Evolutionary conservation across 2,888 invertebrate species (phyloP).

Genomic region (Cabera pusaria): DNA sequence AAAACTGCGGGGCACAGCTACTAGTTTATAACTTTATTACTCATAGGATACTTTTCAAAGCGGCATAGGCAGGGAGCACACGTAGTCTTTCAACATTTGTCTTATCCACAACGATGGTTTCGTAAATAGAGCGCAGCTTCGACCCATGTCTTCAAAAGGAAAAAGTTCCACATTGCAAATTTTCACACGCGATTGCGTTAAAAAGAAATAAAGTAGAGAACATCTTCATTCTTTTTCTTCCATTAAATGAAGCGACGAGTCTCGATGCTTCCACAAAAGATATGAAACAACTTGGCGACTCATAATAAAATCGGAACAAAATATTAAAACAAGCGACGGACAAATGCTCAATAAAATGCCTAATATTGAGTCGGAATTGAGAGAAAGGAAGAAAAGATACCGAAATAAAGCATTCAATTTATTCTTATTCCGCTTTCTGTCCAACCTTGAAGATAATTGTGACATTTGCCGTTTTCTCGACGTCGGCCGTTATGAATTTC

Average conservation of each 20-base stretch:
- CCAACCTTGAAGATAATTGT: slow-evolving; percentile 31
- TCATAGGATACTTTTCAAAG: no score
- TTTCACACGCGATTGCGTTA: slow-evolving; percentile 5
- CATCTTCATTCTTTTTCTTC: slow-evolving; percentile 8
- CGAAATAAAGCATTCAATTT: slow-evolving; percentile 38
- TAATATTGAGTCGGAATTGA: slow-evolving; percentile 12
- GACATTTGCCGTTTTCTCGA: slow-evolving; percentile 12
- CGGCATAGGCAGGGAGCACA: no score
- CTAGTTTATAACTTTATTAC: no score
- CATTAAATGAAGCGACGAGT: slow-evolving; percentile 16
- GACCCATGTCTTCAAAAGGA: no score
- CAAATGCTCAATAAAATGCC: slow-evolving; percentile 17
- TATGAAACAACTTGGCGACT: slow-evolving; percentile 11
- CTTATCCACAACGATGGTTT: no score
- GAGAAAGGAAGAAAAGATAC: slow-evolving; percentile 17
- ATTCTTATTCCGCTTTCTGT: slow-evolving; percentile 32
- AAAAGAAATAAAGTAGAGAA: slow-evolving; percentile 10
- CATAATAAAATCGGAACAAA: slow-evolving; percentile 17
- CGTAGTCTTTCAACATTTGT: no score
- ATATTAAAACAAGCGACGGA: slow-evolving; percentile 19
- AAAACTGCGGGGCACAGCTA: no score
- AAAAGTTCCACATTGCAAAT: no score
- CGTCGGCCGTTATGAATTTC: slow-evolving; percentile 11
- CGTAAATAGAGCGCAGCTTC: no score
- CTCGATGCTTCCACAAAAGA: slow-evolving; percentile 12